Evolutionary conservation across 1,140 invertebrate species (phyloP), one percentile per base, ranked within the genome.

Genomic region (Calephelis nemesis): DNA sequence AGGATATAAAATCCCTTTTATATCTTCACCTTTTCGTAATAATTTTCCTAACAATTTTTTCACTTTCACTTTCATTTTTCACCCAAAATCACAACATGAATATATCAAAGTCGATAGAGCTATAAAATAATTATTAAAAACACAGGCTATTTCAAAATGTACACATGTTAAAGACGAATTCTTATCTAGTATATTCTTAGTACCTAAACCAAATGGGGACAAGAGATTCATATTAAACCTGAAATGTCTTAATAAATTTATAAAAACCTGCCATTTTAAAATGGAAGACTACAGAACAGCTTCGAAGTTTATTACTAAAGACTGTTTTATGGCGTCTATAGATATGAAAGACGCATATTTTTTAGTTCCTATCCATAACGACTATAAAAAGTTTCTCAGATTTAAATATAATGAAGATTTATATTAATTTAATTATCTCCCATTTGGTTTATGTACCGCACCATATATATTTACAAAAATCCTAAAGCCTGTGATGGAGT

Each of bases 81-180:
- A 7, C 7, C 6, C 6, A 45, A 7, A 7, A 45, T 45, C 42
- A 45, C 7, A 7, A 9, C 7, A 7, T 9, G 42, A 45, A 45
- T 0, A 7, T 45, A 45, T 54, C n/a, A n/a, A n/a, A n/a, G n/a
- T 39, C 73, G 9, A 5, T n/a, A 15, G 13, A 1, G 13, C 52
- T 4, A 54, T 64, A 11, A 15, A 64, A 9, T 1, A 0, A 48
- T 7, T 64, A 8, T 64, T 72, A 39, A 7, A 66, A 5, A 19
- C 62, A n/a, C 68, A 68, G 12, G 72, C 70, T 0, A 67, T 76
- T 47, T 70, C 65, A n/a, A 42, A 70, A 64, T 74, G 74, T 49
- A 3, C 11, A 7, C 54, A 54, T 7, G 47, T 19, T 47, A 54
- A 63, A 39, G 65, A 58, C 5, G 62, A 76, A 52, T 76, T 74